Base-by-base conservation (phyloP, 2,113 vertebrate genomes). In the Syngnathoides biaculeatus region DNA sequence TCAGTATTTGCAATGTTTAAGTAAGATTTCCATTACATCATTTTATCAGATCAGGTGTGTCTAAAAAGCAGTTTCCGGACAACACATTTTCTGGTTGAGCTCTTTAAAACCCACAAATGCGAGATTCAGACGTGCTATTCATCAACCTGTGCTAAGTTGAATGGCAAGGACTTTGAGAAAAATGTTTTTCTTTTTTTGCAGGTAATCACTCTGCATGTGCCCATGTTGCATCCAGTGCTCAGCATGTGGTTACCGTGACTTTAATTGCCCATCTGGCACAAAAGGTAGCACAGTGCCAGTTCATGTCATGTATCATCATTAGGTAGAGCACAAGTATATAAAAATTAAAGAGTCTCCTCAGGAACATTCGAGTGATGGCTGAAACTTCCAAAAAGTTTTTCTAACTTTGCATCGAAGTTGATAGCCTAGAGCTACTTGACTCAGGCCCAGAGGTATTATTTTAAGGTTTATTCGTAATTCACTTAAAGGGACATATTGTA, bases 191-290 rank as follows among this genome's bases (percentile, higher is more conserved):
- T 58, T 64, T 53, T 72, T 59, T 77, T 74, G 67, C 74, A 82
- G 79, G 74, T 85, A 79, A 78, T 80, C 73, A 84, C 84, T 27
- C 83, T 71, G 67, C 82, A 83, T 81, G 84, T 60, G 79, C 69
- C 71, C 87, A 47, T 77, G 78, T 78, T 80, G 73, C 47, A 69
- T 73, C 67, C 77, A 80, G 82, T 77, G 75, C 83, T 84, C 87
- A 77, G 75, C 71, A 62, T 68, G 84, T 24, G 71, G 69, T 68
- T 75, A 74, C 71, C 73, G 74, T 81, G 80, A 69, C 80, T 77
- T 68, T 84, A 89, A 87, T 84, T 76, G 74, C 77, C 84, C 86
- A 84, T 87, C 86, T 87, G 87, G 86, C 69, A 86, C 65, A 64
- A 77, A 82, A 42, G n/a, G n/a, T 42, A 42, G 56, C 74, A 52